Evolutionary conservation across 2,113 vertebrate genomes (phyloP).

Genomic region (Phyllostomus hastatus): DNA sequence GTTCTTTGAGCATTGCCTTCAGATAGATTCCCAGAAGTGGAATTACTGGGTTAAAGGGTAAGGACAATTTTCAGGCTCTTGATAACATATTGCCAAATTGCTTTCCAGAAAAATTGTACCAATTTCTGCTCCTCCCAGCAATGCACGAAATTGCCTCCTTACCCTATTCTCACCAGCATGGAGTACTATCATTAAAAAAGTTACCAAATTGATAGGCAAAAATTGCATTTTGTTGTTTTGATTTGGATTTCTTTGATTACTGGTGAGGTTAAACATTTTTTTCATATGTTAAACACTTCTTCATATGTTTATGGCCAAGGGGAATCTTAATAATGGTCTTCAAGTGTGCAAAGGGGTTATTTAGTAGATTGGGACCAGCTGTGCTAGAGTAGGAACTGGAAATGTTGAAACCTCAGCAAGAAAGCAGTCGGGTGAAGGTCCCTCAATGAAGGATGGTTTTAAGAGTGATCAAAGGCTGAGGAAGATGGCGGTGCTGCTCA

Average conservation of each 20-base stretch:
- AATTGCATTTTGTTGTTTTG: constrained; percentile 74
- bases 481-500: fast-evolving
- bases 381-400: constrained; percentile 59
- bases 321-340: constrained; percentile 74
- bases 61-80: constrained; percentile 69
- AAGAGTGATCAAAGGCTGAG: neutral
- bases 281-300: constrained; percentile 76
- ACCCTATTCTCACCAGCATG: constrained; percentile 27
- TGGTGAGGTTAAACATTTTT: constrained; percentile 71
- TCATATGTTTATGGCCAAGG: constrained; percentile 74
- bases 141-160: constrained; percentile 63
- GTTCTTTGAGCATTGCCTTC: constrained; percentile 42
- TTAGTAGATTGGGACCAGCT: constrained; percentile 75
- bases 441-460: neutral
- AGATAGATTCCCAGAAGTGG: constrained; percentile 59
- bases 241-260: constrained; percentile 75
- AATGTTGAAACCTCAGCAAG: constrained; percentile 54
- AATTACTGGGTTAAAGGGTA: constrained; percentile 62
- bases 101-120: constrained; percentile 66
- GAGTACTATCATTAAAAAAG: constrained; percentile 71
- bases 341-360: constrained; percentile 71
- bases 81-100: constrained; percentile 67
- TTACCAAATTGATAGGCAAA: constrained; percentile 71
- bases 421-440: constrained; percentile 10
- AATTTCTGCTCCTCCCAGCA: constrained; percentile 66